Base-by-base conservation (phyloP, 53 echinoderm and acorn worm genomes). In the Luidia sarsii region DNA sequence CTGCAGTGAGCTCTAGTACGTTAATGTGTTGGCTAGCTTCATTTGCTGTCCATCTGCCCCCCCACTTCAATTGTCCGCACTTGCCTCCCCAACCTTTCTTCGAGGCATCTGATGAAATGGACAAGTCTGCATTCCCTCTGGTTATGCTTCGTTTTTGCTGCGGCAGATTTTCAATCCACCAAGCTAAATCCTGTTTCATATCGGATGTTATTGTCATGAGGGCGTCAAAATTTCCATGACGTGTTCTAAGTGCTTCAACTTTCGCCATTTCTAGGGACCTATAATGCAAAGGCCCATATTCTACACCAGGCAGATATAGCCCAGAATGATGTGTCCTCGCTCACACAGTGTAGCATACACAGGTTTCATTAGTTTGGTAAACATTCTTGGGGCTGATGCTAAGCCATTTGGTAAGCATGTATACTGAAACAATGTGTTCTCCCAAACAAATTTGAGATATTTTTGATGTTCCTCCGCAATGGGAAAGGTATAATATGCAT, bases 301-400 rank as follows among this genome's bases (percentile, higher is more conserved):
- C 64, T 11, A 63, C 21, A 16, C 3, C 64, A 21, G 64, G 64
- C 4, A 63, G 34, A 63, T 83, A 41, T 74, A 85, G 39, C 57
- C 74, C 15, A 74, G 10, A 25, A 23, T 29, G 2, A 53, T 11
- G 1, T 29, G 16, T 1, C 55, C 72, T 10, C 15, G 8, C 4
- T 55, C 25, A 18, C 86, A 34, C 15, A 85, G 33, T 6, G 48
- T 65, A n/a, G 86, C 65, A 77, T 39, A 85, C 14, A 71, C 43
- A n/a, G 86, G 86, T 57, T 85, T 85, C 50, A 85, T 27, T 1
- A 85, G 20, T 67, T 85, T 85, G 3, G 86, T 77, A 39, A 85
- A 85, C 67, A 86, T 77, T 5, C 75, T 36, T 4, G 86, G 48
- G 14, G 77, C 86, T 29, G 55, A 50, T 23, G 80, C 57, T n/a